Conservation (phyloP, 2,113 vertebrate genomes). For the Onychostruthus taczanowskii region DNA sequence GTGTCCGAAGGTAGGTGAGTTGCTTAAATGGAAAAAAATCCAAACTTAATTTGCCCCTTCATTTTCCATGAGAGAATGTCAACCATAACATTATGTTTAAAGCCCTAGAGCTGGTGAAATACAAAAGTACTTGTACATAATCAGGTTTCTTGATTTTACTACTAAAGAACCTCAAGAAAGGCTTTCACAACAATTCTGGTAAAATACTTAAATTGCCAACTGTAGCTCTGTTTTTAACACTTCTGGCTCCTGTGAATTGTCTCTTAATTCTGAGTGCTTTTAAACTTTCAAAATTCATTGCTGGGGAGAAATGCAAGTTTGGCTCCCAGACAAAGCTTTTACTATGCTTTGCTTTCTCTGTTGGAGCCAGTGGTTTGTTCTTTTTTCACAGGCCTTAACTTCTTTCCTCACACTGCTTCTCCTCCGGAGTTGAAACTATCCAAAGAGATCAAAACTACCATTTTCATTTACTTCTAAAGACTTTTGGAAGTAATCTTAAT, state of each 20-base stretch:
- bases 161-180: background rate
- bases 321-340: background rate
- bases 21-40: background rate
- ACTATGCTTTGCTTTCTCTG: background rate
- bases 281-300: background rate
- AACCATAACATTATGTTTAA: background rate
- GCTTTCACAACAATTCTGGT: background rate
- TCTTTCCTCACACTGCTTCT: background rate
- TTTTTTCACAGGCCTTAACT: background rate
- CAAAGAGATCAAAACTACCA: background rate
- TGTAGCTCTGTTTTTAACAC: background rate
- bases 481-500: background rate
- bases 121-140: background rate
- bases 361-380: background rate
- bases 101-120: background rate
- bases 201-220: background rate
- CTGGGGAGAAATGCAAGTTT: background rate
- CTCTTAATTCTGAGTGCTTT: background rate
- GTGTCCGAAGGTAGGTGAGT: background rate
- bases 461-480: background rate
- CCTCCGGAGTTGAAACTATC: background rate
- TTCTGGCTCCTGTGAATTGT: background rate
- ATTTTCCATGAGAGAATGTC: background rate
- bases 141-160: background rate
- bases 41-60: background rate